Conservation (phyloP, 2,888 invertebrate genomes). For the Phymatocera aterrima region DNA sequence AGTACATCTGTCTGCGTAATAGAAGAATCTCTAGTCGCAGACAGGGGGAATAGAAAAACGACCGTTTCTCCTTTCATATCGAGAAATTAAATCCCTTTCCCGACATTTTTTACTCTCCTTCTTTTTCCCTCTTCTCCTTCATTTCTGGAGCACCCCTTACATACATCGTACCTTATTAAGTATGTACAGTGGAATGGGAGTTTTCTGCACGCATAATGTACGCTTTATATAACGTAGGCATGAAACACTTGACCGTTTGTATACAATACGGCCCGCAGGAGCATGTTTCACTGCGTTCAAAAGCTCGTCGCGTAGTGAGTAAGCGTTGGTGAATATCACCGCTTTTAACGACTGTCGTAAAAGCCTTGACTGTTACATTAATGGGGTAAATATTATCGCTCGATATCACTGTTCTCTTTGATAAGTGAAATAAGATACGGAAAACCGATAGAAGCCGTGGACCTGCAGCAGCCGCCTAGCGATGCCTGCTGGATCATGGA, state of each 20-base stretch:
- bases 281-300: background rate
- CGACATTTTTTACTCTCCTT: background rate
- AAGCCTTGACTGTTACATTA: slow-evolving; percentile 58
- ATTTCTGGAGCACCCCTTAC: background rate
- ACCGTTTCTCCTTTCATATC: background rate
- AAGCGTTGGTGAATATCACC: slow-evolving; percentile 58
- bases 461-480: background rate
- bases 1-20: too few relatives aligned
- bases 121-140: background rate
- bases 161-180: background rate
- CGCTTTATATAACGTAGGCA: too few relatives aligned
- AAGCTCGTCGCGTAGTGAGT: background rate
- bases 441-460: slow-evolving; percentile 43
- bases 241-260: slow-evolving; percentile 5
- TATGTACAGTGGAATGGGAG: background rate
- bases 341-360: slow-evolving; percentile 65
- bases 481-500: background rate
- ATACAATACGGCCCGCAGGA: too few relatives aligned
- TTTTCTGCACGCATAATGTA: background rate
- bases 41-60: too few relatives aligned
- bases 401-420: slow-evolving; percentile 55
- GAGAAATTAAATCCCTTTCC: background rate
- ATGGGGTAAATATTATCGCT: slow-evolving; percentile 59
- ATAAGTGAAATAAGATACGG: slow-evolving; percentile 39
- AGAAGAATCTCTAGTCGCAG: too few relatives aligned